Base-by-base conservation (phyloP, 2,113 vertebrate genomes). In the Paedocypris sp. region DNA sequence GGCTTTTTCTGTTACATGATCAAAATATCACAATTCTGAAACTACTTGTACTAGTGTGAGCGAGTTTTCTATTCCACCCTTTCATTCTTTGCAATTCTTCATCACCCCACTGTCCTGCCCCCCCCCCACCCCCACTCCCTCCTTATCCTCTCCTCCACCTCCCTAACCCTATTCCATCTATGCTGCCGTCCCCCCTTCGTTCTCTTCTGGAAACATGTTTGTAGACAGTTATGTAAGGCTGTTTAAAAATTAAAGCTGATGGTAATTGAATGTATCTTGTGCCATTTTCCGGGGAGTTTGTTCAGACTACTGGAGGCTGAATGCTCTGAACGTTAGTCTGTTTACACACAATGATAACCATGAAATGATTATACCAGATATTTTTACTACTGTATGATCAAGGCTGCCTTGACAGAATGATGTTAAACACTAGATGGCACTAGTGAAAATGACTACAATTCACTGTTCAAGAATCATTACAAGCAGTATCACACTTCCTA, bases 161-260 rank as follows among this genome's bases (percentile, higher is more conserved):
- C n/a, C n/a, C n/a, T n/a, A n/a, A n/a, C n/a, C n/a, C n/a, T n/a
- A n/a, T n/a, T n/a, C n/a, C n/a, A n/a, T n/a, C n/a, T n/a, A n/a
- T n/a, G 42, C 32, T 43, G 26, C 19, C 8, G 33, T 52, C n/a
- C 7, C 16, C 12, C n/a, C n/a, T n/a, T n/a, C n/a, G n/a, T n/a
- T n/a, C n/a, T n/a, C n/a, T n/a, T n/a, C 20, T 64, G 28, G 50
- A 70, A 70, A 33, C 33, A 31, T 20, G 43, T 33, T 61, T 54
- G 28, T 64, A 56, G 33, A 28, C 12, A 45, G 60, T 75, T 71
- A 69, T 52, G 63, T 59, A 75, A 73, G 47, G 15, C 23, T 63
- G 59, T 54, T 66, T 48, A 68, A 69, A 69, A 52, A 51, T 16
- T 63, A 36, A 70, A 56, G 31, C 53, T 59, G 61, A 59, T 64